phyloP scores from a whole-genome alignment of 2,113 vertebrate species.

The Nothobranchius furzeri region DNA sequence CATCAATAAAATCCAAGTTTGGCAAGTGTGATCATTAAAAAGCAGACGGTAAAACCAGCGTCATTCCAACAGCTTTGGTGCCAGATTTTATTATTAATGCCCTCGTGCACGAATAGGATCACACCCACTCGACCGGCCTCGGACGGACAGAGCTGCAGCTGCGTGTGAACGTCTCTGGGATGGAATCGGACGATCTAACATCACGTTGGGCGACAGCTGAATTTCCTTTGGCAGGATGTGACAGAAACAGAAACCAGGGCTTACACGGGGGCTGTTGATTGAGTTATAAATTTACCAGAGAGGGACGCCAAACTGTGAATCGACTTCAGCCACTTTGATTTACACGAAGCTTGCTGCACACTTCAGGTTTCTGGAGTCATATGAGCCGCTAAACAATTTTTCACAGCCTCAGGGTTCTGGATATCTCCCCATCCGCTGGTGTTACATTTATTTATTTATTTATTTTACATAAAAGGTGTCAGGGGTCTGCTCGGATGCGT shows the following conservation, averaged over 20 bases:
- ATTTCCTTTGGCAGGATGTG: not conserved
- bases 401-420: not conserved
- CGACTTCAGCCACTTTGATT: constrained; percentile 1
- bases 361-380: not conserved
- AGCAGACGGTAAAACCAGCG: too few species aligned
- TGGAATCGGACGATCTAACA: not conserved
- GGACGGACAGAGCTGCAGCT: not conserved
- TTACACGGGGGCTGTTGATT: constrained; percentile 17
- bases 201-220: not conserved
- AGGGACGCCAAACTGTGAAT: constrained; percentile 3
- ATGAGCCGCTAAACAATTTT: not conserved
- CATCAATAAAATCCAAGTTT: not conserved
- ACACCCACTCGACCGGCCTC: not conserved
- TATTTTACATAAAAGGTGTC: constrained; percentile 40
- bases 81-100: not conserved
- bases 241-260: not conserved
- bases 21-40: not conserved
- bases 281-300: constrained; percentile 20
- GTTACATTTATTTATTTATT: constrained; percentile 51
- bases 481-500: constrained; percentile 48
- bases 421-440: constrained; percentile 19
- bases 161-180: not conserved
- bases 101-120: not conserved
- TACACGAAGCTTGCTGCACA: constrained; percentile 1
- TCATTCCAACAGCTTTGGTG: not conserved